Base-by-base conservation (phyloP, 2,888 invertebrate species). In the Agrotis clavis region DNA sequence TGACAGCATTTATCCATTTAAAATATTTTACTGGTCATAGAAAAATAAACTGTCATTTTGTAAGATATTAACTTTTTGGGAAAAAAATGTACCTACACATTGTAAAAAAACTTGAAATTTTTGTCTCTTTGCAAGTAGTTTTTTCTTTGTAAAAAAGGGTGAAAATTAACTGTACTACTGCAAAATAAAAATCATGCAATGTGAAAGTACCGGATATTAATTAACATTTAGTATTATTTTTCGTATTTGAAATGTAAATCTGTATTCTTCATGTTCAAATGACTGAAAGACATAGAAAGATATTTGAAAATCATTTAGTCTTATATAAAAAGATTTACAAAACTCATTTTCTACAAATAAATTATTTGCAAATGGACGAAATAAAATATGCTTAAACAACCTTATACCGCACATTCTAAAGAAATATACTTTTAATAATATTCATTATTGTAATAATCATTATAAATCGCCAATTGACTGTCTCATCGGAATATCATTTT, bases 401-500 rank as follows among this genome's bases (percentile, higher is more conserved):
- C 18, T 41, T 83, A 67, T 85, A 83, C 71, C 60, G 76, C 73
- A 71, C 69, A 66, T 62, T 73, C 69, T 64, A 59, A 67, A 79
- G 65, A 53, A 50, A 68, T 50, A 51, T 48, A 59, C 51, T 70
- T 73, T 63, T 47, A 75, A 35, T 74, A 68, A 64, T 51, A 63
- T 61, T 66, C 67, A 71, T 59, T 67, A 61, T 48, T 69, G 21
- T 57, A 71, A 63, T 71, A 65, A 61, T 72, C 60, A 67, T 68
- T n/a, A 66, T 75, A 72, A 67, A 77, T 76, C 82, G 81, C 82
- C 81, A 88, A 87, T 77, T 73, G 90, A 92, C 91, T 92, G 92
- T 87, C 77, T 77, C 87, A 89, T 90, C 89, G 87, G 87, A 91
- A 92, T 92, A 92, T 93, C 90, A 92, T 92, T 91, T 91, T 90